phyloP scores from a whole-genome alignment of 2,113 vertebrate species.

The Zosterops borbonicus region DNA sequence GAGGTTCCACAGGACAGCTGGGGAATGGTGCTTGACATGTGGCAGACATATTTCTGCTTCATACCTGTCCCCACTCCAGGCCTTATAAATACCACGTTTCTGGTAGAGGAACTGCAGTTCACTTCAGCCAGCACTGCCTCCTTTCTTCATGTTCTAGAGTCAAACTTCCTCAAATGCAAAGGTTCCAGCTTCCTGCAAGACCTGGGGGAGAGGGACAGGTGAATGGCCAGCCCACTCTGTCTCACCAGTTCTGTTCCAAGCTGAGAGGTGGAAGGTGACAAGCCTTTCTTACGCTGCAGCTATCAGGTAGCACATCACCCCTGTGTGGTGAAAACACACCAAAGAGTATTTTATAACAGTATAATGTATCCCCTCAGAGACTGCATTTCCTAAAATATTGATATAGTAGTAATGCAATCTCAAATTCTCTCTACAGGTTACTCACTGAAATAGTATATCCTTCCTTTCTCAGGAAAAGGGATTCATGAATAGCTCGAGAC shows the following conservation, averaged over 20 bases:
- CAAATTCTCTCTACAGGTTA: slow-evolving; percentile 49
- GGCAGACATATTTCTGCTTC: neutral
- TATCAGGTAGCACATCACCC: neutral
- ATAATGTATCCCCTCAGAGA: neutral
- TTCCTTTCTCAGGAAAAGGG: slow-evolving; percentile 60
- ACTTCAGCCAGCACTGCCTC: neutral
- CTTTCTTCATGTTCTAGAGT: neutral
- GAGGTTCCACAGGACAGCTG: rapidly evolving
- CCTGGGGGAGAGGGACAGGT: neutral
- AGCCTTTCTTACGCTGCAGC: rapidly evolving
- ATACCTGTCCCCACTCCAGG: rapidly evolving
- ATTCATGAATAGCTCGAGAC: slow-evolving; percentile 46
- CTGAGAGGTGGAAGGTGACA: neutral
- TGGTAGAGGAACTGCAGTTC: neutral
- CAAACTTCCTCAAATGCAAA: neutral
- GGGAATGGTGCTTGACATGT: rapidly evolving
- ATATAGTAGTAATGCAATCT: slow-evolving; percentile 61
- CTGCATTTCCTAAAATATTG: slow-evolving; percentile 31
- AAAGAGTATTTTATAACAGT: slow-evolving; percentile 14
- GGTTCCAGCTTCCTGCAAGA: too few relatives aligned
- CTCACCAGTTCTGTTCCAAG: neutral
- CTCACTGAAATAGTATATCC: slow-evolving; percentile 64
- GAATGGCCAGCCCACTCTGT: neutral
- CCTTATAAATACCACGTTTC: neutral
- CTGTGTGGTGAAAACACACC: neutral